Percentiles rank a stretch among this genome's conserved stretches.
These are phyloP conservation scores for Theristicus caerulescens DNA, from an alignment of 2,113 vertebrate genomes.

Conservation along the genomic window DNA sequence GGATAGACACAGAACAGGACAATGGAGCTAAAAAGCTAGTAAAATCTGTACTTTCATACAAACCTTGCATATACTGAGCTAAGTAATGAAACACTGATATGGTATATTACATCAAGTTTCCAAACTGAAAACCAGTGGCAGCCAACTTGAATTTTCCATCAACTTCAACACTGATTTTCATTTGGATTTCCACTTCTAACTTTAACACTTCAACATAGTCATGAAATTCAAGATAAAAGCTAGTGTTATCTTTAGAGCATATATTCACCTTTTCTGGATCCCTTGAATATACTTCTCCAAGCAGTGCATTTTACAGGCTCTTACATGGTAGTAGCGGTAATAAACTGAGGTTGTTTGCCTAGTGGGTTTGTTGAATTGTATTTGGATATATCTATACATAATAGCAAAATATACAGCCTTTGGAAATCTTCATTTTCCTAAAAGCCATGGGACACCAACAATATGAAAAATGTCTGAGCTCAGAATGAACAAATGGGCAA, in stretches of 20 bases:
- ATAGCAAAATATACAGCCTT: slow-evolving; percentile 18
- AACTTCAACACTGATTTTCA: not conserved
- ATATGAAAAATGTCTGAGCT: not conserved
- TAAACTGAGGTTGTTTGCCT: not conserved
- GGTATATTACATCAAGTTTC: not conserved
- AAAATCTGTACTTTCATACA: not conserved
- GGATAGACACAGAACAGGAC: not conserved
- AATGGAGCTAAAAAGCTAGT: not conserved
- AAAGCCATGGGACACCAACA: not conserved
- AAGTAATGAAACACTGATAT: not conserved
- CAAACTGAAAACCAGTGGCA: not conserved
- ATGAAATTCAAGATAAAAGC: not conserved
- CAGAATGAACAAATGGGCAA: slow-evolving; percentile 22
- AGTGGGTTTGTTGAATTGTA: not conserved
- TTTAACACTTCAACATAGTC: not conserved
- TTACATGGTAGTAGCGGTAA: not conserved
- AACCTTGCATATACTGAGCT: not conserved
- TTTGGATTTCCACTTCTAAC: not conserved
- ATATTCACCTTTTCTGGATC: not conserved
- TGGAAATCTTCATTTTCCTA: not conserved
- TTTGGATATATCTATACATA: not conserved
- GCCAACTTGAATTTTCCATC: not conserved
- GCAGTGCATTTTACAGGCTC: not conserved
- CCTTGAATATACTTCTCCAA: not conserved
- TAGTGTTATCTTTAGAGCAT: not conserved